Base-by-base conservation (phyloP, 2,888 invertebrate genomes). In the Globia sparganii region DNA sequence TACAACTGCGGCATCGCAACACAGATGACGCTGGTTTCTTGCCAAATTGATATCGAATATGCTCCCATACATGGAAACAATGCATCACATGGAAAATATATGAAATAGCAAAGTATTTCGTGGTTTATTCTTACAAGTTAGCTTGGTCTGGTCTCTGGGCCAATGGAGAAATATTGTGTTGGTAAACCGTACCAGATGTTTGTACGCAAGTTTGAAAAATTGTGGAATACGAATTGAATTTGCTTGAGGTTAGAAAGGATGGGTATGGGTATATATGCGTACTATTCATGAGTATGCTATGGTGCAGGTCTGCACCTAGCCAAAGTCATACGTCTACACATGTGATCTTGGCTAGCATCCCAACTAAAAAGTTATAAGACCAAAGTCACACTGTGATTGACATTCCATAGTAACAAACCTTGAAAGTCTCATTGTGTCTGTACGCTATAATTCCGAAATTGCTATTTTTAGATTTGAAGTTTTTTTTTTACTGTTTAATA, bases 21-120 rank as follows among this genome's bases (percentile, higher is more conserved):
- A 83, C 86, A 88, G 87, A 87, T 86, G 87, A 87, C 88, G 80
- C 85, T 80, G 86, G 85, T 82, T 77, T 83, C 82, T 84, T 86
- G 84, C 90, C 88, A 90, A 90, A 90, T 90, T 90, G 91, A 90
- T 90, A 89, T 89, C 87, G 66, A 86, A 89, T 89, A 86, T 87
- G 80, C 75, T 87, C 66, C 66, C 62, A 70, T 86, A 69, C 72
- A 80, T 73, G 66, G 49, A 77, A 82, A 86, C 87, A 84, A 87
- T 86, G 84, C 75, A 77, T 88, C 88, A 82, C 67, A 56, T 34
- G 62, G 65, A 70, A 81, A 79, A 83, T 75, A 59, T 71, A 75
- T 73, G 72, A 78, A 83, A 72, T 18, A 59, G 64, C 25, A 21
- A 68, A 76, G 56, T 56, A 56, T 74, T 58, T 72, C 25, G 58